Conservation (phyloP, 2,888 invertebrate species). For the Periphyllus acericola region DNA sequence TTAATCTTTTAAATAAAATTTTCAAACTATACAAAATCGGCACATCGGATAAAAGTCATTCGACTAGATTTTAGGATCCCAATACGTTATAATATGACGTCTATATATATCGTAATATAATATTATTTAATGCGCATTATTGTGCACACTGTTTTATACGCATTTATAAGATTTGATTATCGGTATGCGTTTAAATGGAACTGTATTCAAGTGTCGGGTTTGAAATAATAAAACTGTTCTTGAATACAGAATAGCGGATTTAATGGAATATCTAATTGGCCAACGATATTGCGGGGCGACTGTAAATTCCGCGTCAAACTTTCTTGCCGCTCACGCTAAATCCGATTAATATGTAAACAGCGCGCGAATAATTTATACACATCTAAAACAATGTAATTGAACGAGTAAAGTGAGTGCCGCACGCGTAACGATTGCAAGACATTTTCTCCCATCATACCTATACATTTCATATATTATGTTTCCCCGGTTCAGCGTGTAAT, state of each 20-base stretch:
- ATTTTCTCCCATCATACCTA: background rate
- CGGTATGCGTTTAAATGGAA: background rate
- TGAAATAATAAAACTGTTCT: slow-evolving; percentile 15
- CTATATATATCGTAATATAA: too few relatives aligned
- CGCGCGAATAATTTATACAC: slow-evolving; percentile 48
- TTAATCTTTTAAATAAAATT: background rate
- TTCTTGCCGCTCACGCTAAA: slow-evolving; percentile 36
- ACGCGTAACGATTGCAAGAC: slow-evolving; percentile 16
- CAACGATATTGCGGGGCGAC: slow-evolving; percentile 7
- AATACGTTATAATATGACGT: too few relatives aligned
- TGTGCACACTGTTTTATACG: background rate
- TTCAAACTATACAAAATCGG: background rate
- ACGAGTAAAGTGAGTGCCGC: slow-evolving; percentile 39
- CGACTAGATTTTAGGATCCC: background rate
- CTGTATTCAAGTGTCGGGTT: background rate
- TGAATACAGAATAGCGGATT: background rate
- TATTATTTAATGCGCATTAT: too few relatives aligned
- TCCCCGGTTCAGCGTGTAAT: background rate
- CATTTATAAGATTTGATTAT: too few relatives aligned
- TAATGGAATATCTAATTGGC: slow-evolving; percentile 50
- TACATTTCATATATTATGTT: background rate
- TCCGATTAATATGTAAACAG: slow-evolving; percentile 55
- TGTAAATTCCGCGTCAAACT: slow-evolving; percentile 32
- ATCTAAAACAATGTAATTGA: slow-evolving; percentile 55
- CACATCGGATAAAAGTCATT: background rate